phyloP scores from a whole-genome alignment of 2,113 vertebrate genomes.

The Opisthocomus hoazin region DNA sequence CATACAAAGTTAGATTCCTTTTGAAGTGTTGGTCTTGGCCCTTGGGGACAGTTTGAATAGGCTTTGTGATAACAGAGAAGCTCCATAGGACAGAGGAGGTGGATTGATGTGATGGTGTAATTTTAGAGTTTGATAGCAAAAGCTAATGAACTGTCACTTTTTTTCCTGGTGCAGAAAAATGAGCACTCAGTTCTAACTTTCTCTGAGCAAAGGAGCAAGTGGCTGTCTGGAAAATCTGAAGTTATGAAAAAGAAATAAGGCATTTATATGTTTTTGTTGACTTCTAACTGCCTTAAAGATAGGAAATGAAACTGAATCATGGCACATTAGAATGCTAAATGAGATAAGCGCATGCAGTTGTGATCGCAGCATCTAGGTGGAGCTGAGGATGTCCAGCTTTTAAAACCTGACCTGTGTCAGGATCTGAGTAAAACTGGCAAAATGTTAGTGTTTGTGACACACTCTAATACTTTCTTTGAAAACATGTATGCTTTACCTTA shows the following conservation, averaged over 20 bases:
- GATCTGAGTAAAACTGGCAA: neutral
- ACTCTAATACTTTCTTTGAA: neutral
- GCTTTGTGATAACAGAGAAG: constrained; percentile 27
- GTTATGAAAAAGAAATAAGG: neutral
- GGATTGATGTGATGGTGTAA: constrained; percentile 8
- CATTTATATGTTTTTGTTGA: neutral
- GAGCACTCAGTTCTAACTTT: neutral
- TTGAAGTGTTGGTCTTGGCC: constrained; percentile 68
- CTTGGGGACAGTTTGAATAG: constrained; percentile 63
- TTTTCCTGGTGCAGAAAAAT: neutral
- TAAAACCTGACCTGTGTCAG: neutral
- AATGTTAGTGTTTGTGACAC: neutral
- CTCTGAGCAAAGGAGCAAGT: neutral
- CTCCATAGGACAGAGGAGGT: neutral
- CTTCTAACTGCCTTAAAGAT: neutral
- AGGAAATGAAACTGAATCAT: neutral
- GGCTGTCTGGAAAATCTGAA: neutral
- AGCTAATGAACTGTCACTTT: neutral
- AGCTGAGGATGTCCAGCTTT: neutral
- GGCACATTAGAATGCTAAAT: neutral
- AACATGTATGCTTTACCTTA: neutral
- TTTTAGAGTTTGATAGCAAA: constrained; percentile 16
- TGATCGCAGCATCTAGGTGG: neutral
- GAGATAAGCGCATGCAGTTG: neutral
- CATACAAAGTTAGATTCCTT: constrained; percentile 67